Evolutionary conservation across 2,797 vertebrate genomes (phyloP).

Genomic region (Pogonophryne albipinna): DNA sequence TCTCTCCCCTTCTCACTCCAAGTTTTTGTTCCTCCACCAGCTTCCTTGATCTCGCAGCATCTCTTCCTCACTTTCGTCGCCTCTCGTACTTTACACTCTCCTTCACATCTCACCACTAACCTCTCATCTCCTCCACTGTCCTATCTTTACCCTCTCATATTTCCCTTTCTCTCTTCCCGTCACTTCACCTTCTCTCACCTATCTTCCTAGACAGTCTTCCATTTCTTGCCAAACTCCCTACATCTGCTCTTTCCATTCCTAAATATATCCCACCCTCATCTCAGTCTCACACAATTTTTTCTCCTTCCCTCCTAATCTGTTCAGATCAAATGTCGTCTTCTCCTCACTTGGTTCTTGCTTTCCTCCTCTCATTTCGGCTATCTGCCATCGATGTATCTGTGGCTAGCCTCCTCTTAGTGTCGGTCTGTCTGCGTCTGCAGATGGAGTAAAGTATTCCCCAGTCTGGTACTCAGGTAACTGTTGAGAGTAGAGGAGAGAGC

Average conservation of each 20-base stretch:
- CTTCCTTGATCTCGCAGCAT: slow-evolving; percentile 61
- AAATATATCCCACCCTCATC: slow-evolving; percentile 42
- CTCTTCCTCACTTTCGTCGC: slow-evolving; percentile 45
- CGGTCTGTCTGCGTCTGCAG: slow-evolving; percentile 58
- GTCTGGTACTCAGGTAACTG: slow-evolving; percentile 68
- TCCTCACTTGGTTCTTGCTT: slow-evolving; percentile 35
- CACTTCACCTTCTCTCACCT: slow-evolving; percentile 66
- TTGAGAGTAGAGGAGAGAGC: slow-evolving; percentile 33
- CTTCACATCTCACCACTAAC: slow-evolving; percentile 45
- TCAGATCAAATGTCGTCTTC: slow-evolving; percentile 42
- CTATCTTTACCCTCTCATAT: slow-evolving; percentile 49
- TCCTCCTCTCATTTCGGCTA: slow-evolving; percentile 65
- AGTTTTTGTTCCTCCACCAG: slow-evolving; percentile 30
- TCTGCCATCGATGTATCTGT: slow-evolving; percentile 64
- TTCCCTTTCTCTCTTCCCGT: slow-evolving; percentile 43
- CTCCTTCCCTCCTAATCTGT: slow-evolving; percentile 31
- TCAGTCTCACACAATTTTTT: slow-evolving; percentile 28
- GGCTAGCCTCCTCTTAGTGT: slow-evolving; percentile 69
- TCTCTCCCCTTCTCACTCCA: slow-evolving; percentile 25
- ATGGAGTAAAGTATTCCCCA: slow-evolving; percentile 65
- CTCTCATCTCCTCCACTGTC: slow-evolving; percentile 33
- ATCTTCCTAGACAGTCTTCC: slow-evolving; percentile 50
- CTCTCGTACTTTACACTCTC: slow-evolving; percentile 31
- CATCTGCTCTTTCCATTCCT: slow-evolving; percentile 46
- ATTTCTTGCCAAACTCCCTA: slow-evolving; percentile 65